Evolutionary conservation across 2,888 invertebrate genomes (phyloP).

Genomic region (Pocota personata): DNA sequence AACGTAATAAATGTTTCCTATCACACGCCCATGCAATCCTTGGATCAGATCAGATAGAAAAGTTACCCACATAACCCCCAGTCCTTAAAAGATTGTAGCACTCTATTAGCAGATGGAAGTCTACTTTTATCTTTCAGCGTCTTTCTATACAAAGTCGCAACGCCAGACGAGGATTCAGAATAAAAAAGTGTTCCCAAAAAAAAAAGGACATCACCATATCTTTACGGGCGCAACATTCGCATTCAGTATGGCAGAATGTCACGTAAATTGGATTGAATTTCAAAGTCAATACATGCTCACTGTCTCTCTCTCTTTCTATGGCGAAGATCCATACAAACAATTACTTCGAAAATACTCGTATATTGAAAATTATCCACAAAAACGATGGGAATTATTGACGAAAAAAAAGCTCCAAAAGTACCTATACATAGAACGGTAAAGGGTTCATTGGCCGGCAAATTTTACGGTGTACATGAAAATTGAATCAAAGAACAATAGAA

Average conservation of each 20-base stretch:
- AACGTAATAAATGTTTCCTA: constrained; percentile 1
- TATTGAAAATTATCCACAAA: constrained; percentile 28
- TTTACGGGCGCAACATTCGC: neutral
- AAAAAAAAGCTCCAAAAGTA: neutral
- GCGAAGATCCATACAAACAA: neutral
- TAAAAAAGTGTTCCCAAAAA: neutral
- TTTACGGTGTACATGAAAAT: constrained; percentile 22
- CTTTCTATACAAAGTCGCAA: neutral
- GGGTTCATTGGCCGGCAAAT: constrained; percentile 28
- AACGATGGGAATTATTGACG: neutral
- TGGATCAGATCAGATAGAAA: neutral
- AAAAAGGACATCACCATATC: neutral
- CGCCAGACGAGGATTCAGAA: neutral
- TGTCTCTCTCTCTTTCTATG: neutral
- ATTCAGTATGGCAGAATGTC: constrained; percentile 1
- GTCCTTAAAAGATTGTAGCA: neutral
- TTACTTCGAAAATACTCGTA: constrained; percentile 3
- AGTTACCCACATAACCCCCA: neutral
- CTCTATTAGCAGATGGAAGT: constrained; percentile 9
- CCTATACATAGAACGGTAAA: neutral
- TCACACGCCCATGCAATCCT: neutral
- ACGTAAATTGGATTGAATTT: constrained; percentile 54
- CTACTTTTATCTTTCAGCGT: neutral
- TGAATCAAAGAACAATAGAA: constrained; percentile 24
- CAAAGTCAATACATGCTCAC: constrained; percentile 35